phyloP scores from a whole-genome alignment of 2,888 invertebrate species.

The Volucella inflata region DNA sequence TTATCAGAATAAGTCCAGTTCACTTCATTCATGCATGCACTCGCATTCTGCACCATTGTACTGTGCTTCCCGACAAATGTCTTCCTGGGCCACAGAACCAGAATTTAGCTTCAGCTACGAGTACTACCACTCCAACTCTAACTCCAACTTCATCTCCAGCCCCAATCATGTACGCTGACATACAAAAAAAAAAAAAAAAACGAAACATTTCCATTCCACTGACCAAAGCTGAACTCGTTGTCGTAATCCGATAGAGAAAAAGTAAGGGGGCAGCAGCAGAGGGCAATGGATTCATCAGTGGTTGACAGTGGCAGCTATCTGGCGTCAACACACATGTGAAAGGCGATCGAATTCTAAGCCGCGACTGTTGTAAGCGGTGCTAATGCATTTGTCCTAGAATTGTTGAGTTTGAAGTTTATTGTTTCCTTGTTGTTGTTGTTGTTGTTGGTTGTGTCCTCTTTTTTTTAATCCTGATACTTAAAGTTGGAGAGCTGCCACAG shows the following conservation, averaged over 20 bases:
- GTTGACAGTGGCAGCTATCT: constrained; percentile 69
- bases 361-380: constrained; percentile 58
- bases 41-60: neutral
- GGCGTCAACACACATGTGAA: constrained; percentile 71
- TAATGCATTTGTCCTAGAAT: constrained; percentile 70
- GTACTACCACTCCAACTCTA: too few species aligned
- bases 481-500: constrained; percentile 35
- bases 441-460: constrained; percentile 19
- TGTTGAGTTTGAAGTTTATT: constrained; percentile 64
- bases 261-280: constrained; percentile 6
- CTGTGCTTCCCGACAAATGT: constrained; percentile 17
- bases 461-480: constrained; percentile 49
- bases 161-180: constrained; percentile 18
- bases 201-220: constrained; percentile 58
- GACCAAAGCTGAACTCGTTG: constrained; percentile 63
- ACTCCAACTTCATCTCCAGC: too few species aligned
- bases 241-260: constrained; percentile 24
- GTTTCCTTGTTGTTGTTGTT: constrained; percentile 24
- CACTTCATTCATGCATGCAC: neutral
- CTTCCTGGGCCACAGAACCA: constrained; percentile 43
- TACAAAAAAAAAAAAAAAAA: constrained; percentile 36
- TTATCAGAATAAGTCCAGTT: constrained; percentile 74
- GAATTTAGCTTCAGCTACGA: too few species aligned
- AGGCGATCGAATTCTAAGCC: constrained; percentile 61
- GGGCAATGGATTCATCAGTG: constrained; percentile 54